Evolutionary conservation across 2,797 vertebrate genomes (phyloP), one percentile per base, ranked within the genome.

Genomic region (Acipenser ruthenus): DNA sequence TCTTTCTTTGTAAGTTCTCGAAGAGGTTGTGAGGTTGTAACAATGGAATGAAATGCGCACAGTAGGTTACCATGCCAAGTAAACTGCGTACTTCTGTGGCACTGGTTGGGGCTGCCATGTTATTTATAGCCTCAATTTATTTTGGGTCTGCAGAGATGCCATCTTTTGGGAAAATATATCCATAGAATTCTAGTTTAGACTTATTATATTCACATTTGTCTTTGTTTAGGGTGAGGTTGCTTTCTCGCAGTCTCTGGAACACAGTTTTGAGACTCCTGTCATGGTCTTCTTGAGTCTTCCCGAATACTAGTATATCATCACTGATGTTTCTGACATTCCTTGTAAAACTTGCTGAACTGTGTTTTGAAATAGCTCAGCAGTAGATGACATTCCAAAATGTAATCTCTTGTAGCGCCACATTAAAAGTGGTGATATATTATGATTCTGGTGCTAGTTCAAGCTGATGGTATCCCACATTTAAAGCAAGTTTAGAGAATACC

Each of bases 401-500:
- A 51, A 9, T 9, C n/a, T 10, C 50, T 6, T 65, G 52, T 65
- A 56, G 13, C 37, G 11, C 15, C 51, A n/a, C 5, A 53, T 1
- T 50, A n/a, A 65, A 18, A 13, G 64, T 58, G 11, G 23, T 65
- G 8, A 48, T n/a, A n/a, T 56, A 65, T 10, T 48, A 18, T 6
- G 12, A 51, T 49, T 51, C 63, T 49, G 49, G 63, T 9, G 12
- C 48, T 49, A 51, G 49, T 49, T 51, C 49, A 48, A 64, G 23
- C 11, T 65, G 64, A 65, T 65, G 51, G 6, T 47, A 55, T 10
- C 37, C 51, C 23, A 13, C 18, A 18, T 23, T 65, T 8, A 65
- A 47, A 12, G 52, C 47, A 13, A 56, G 7, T 65, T 65, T 53
- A 48, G 64, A 53, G 18, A 65, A 65, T n/a, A 53, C 12, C 12